phyloP scores from a whole-genome alignment of 1,140 invertebrate genomes.

The Lordiphosa mommai region DNA sequence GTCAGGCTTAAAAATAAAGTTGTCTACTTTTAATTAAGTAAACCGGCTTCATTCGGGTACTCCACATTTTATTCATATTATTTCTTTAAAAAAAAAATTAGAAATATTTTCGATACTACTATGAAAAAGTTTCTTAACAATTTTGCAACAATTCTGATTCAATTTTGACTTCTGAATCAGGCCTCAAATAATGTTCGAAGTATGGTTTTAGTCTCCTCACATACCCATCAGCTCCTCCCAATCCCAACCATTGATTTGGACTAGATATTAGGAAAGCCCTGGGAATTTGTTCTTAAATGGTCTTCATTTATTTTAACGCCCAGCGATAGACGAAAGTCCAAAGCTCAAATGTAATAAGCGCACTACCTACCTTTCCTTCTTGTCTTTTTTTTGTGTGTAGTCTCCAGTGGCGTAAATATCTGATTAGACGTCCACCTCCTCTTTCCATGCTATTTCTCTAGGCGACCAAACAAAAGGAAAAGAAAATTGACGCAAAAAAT shows the following conservation, averaged over 20 bases:
- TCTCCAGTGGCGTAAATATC: conserved; percentile 48
- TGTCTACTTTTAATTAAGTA: no score
- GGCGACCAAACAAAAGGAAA: conserved; percentile 23
- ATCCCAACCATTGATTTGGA: conserved; percentile 26
- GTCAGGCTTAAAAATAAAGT: no score
- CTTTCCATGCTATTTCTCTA: conserved; percentile 8
- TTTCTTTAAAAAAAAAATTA: no score
- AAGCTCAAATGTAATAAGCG: conserved; percentile 31
- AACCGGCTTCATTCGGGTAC: no score
- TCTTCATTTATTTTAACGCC: conserved; percentile 45
- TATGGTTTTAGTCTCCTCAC: no score
- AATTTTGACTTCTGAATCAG: no score
- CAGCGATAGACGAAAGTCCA: conserved; percentile 23
- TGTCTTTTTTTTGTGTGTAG: conserved; percentile 20
- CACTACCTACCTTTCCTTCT: background rate
- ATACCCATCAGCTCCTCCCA: no score
- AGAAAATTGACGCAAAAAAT: conserved; percentile 38
- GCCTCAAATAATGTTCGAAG: no score
- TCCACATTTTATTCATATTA: no score
- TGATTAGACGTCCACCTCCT: conserved; percentile 25
- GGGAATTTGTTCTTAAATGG: conserved; percentile 41
- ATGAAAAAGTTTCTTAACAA: no score
- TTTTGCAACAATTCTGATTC: no score
- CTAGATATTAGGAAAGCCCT: conserved; percentile 12
- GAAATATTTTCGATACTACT: no score